Percentiles rank a stretch among this genome's conserved stretches.
phyloP scores from a whole-genome alignment of 2,113 vertebrate genomes.

The Brachyhypopomus occidentalis region DNA sequence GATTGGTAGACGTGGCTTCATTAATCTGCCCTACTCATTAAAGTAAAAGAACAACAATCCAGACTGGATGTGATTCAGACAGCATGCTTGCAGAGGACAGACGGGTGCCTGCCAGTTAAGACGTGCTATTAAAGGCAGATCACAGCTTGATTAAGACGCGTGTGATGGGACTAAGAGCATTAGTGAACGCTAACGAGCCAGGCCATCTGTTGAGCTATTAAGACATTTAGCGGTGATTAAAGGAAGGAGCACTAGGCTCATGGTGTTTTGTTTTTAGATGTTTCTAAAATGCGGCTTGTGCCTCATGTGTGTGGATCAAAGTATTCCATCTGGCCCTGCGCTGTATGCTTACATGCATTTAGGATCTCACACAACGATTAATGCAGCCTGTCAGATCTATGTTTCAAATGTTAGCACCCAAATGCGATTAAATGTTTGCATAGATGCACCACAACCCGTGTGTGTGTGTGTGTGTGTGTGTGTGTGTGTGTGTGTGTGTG shows the following conservation, averaged over 20 bases:
- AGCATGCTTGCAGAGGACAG: constrained; percentile 25
- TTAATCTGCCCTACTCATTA: no score
- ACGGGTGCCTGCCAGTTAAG: constrained; percentile 75
- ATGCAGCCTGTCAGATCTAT: no score
- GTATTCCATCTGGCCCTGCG: no score
- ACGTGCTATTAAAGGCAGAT: constrained; percentile 74
- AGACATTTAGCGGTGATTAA: constrained; percentile 74
- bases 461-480: no score
- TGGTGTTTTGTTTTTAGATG: constrained; percentile 1
- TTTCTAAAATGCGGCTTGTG: neutral
- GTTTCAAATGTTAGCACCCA: no score
- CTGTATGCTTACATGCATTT: no score
- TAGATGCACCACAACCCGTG: no score
- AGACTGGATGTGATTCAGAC: constrained; percentile 45
- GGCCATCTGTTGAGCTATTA: constrained; percentile 72
- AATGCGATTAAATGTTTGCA: no score
- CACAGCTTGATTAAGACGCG: constrained; percentile 73
- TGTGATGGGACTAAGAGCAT: constrained; percentile 74
- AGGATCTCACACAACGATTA: no score
- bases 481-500: no score
- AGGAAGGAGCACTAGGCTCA: constrained; percentile 61
- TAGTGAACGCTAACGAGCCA: constrained; percentile 66
- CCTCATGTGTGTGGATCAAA: neutral
- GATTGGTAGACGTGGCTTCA: neutral
- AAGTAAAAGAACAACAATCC: no score